phyloP scores from a whole-genome alignment of 2,888 invertebrate species.

The Graphium colonna region DNA sequence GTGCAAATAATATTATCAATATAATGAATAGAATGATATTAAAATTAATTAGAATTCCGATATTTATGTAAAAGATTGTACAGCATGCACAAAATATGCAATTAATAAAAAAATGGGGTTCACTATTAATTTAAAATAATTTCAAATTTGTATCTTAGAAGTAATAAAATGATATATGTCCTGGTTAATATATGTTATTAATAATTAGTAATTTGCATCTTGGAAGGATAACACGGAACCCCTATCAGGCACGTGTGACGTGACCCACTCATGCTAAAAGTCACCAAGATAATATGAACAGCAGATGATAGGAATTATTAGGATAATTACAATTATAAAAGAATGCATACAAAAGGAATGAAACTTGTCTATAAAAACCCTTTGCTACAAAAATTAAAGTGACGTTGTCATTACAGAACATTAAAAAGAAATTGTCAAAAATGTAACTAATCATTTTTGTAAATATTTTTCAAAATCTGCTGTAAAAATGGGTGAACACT shows the following conservation, averaged over 20 bases:
- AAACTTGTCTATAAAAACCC: neutral
- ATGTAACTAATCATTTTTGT: neutral
- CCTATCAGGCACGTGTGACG: conserved; percentile 18
- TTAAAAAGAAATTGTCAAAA: conserved; percentile 13
- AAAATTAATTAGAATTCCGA: too few relatives aligned
- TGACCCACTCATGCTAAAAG: conserved; percentile 17
- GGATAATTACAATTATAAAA: neutral
- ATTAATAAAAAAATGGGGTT: neutral
- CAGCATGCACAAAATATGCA: neutral
- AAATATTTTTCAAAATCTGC: conserved; percentile 5
- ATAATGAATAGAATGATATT: neutral
- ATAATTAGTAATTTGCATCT: too few relatives aligned
- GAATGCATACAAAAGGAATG: neutral
- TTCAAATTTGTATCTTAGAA: neutral
- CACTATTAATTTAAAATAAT: too few relatives aligned
- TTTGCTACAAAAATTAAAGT: neutral
- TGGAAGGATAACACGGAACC: neutral
- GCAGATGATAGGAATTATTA: conserved; percentile 5
- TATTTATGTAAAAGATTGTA: too few relatives aligned
- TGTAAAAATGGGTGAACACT: conserved; percentile 6
- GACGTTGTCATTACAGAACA: neutral
- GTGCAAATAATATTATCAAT: conserved; percentile 7
- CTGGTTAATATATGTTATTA: too few relatives aligned
- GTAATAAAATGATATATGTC: too few relatives aligned
- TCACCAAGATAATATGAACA: conserved; percentile 9